Evolutionary conservation across 2,797 vertebrate genomes (phyloP).

Genomic region (Myiothlypis coronata): DNA sequence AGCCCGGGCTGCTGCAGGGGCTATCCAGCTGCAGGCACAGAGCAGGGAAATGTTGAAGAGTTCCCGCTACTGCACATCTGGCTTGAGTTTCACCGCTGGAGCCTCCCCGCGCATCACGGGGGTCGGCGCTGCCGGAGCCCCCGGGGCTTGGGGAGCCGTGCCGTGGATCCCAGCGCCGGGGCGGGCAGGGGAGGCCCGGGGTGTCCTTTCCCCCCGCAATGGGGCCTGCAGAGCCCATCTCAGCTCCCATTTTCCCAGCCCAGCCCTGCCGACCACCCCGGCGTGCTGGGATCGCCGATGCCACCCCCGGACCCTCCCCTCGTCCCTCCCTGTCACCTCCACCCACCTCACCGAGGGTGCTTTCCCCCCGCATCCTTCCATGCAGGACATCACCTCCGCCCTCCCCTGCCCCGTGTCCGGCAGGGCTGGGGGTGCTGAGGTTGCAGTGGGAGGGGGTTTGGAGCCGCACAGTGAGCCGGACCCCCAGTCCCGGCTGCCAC

Average conservation of each 20-base stretch:
- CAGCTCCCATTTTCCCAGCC: neutral
- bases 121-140: neutral
- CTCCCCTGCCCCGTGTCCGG: rapidly evolving
- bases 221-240: neutral
- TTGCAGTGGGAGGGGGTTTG: neutral
- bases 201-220: rapidly evolving
- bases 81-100: neutral
- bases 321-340: neutral
- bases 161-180: neutral
- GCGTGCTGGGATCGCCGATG: rapidly evolving
- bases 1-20: neutral
- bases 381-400: neutral
- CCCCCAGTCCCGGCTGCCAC: neutral
- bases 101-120: neutral
- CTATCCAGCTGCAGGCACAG: neutral
- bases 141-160: neutral
- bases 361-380: neutral
- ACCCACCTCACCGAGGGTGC: neutral
- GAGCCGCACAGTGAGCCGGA: rapidly evolving
- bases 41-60: neutral
- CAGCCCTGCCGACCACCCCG: neutral
- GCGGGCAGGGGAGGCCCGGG: neutral
- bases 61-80: neutral
- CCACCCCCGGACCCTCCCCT: neutral
- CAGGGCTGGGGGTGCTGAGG: neutral